Evolutionary conservation across 2,888 invertebrate species (phyloP), one percentile per base, ranked within the genome.

Genomic region (Cordilura impudica): DNA sequence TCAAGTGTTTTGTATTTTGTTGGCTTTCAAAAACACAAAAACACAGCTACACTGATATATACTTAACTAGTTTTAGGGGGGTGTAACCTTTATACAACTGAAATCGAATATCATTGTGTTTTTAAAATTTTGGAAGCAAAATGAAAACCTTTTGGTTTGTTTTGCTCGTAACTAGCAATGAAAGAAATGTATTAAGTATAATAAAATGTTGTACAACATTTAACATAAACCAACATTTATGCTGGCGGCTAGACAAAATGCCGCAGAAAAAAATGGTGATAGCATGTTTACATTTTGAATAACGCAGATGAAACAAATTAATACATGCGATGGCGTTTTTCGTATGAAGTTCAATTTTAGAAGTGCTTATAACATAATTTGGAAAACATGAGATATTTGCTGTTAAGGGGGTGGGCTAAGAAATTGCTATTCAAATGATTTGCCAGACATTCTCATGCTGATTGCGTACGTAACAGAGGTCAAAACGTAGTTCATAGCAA

Each of bases 191-290:
- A n/a, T n/a, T n/a, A n/a, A n/a, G n/a, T n/a, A 39, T n/a, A n/a
- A 39, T 16, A 56, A 54, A 26, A 7, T 7, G 21, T 56, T 29
- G 16, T 26, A n/a, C 4, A 12, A 29, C 26, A 26, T 43, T 56
- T 58, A 35, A 31, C 66, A 39, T 73, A 58, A 60, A 35, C 26
- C 35, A 39, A 39, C 43, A 60, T 56, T 66, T 23, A 53, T 19
- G 19, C 51, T 66, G 60, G 71, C 43, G 53, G 45, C 56, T 74
- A 66, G 58, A 66, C 65, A 66, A 49, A 58, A 53, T 31, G 16
- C 29, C 21, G 14, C 29, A 71, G 31, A 39, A 60, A 4, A 31
- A 69, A 69, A 16, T 18, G 26, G 39, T 39, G 19, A 12, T 47
- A 45, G 47, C 26, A 21, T 3, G 12, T 18, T 47, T 26, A 26